A percentile compares a stretch with the other conserved stretches of the same genome.
Evolutionary conservation across 2,113 vertebrate genomes (phyloP).

Genomic region (Sebastes schlegelii): DNA sequence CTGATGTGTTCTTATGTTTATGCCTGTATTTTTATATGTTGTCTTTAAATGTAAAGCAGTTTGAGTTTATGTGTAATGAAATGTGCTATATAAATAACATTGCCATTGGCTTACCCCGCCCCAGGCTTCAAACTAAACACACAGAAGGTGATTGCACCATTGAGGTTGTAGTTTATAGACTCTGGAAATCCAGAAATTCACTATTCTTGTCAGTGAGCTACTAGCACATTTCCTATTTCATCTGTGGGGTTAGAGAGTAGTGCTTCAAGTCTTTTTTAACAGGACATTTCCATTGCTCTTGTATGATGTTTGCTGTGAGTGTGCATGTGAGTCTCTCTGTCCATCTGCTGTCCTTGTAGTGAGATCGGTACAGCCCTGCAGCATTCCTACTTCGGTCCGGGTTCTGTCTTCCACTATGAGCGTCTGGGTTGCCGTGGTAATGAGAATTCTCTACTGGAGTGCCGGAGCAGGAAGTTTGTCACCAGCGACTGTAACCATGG

Average conservation of each 20-base stretch:
- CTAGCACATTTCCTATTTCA: neutral
- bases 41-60: no score
- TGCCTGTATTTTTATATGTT: no score
- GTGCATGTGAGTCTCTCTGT: slow-evolving; percentile 7
- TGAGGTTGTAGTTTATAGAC: neutral
- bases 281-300: neutral
- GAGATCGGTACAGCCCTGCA: slow-evolving; percentile 87
- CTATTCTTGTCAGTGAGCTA: neutral
- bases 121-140: neutral
- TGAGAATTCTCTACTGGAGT: slow-evolving; percentile 86
- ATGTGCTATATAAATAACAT: no score
- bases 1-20: no score
- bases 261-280: neutral
- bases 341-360: slow-evolving; percentile 70
- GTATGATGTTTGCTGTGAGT: neutral
- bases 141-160: neutral
- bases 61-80: no score
- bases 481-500: slow-evolving; percentile 83
- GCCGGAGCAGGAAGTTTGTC: slow-evolving; percentile 80
- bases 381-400: slow-evolving; percentile 76
- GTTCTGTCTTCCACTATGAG: slow-evolving; percentile 85
- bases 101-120: neutral
- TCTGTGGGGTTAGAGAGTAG: neutral
- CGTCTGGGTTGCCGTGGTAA: slow-evolving; percentile 88
- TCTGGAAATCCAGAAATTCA: neutral